These are phyloP conservation scores for Diprion similis DNA, from an alignment of 1,140 invertebrate genomes.

Conservation along the genomic window DNA sequence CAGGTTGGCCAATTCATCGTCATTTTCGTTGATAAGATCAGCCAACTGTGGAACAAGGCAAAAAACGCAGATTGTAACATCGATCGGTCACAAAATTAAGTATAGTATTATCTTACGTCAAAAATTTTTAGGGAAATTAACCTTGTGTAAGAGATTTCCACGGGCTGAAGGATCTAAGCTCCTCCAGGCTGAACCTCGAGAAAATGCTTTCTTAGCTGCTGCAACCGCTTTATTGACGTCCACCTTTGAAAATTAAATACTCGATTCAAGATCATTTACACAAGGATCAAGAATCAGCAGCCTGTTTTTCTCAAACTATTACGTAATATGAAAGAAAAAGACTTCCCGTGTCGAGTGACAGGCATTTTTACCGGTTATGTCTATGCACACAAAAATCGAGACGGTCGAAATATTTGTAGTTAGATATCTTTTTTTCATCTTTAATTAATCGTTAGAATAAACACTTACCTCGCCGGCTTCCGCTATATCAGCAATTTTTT, in stretches of 20 bases:
- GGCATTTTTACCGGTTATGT: too few species aligned
- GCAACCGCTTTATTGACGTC: slow-evolving; percentile 64
- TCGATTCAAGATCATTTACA: too few species aligned
- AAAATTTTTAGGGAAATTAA: slow-evolving; percentile 28
- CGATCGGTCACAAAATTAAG: too few species aligned
- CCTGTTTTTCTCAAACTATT: slow-evolving; percentile 79
- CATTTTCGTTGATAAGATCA: slow-evolving; percentile 68
- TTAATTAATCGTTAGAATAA: too few species aligned
- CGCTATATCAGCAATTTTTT: slow-evolving; percentile 56
- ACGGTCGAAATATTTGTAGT: too few species aligned
- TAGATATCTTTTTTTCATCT: too few species aligned
- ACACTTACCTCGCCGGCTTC: slow-evolving; percentile 60
- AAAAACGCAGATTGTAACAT: too few species aligned
- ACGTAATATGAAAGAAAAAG: too few species aligned
- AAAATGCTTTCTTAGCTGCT: slow-evolving; percentile 68
- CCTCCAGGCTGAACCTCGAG: slow-evolving; percentile 69
- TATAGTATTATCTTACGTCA: too few species aligned
- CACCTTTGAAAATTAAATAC: slow-evolving; percentile 37
- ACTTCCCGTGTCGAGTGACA: too few species aligned
- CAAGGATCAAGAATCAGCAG: slow-evolving; percentile 65
- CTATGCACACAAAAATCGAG: too few species aligned
- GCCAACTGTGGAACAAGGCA: slow-evolving; percentile 65
- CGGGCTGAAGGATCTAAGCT: slow-evolving; percentile 73
- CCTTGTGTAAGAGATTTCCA: slow-evolving; percentile 63
- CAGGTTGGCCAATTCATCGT: slow-evolving; percentile 62